Evolutionary conservation across 2,888 invertebrate genomes (phyloP), one percentile per base, ranked within the genome.

Genomic region (Atethmia centrago): DNA sequence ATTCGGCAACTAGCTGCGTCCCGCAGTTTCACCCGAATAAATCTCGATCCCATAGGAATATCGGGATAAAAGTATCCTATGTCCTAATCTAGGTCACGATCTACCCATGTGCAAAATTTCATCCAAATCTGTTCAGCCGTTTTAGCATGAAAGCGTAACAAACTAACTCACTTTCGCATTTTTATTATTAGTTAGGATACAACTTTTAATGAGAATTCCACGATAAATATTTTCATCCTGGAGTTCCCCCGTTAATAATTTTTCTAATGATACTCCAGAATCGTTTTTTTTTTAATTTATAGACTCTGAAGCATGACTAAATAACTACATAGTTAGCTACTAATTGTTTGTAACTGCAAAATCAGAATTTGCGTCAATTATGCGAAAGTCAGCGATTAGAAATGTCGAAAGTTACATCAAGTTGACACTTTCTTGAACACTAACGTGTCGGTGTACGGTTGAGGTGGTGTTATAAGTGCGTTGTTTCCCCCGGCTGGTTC

Each of bases 401-500:
- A 87, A 87, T 77, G 81, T 85, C 66, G 87, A 87, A 88, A 90
- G 79, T 79, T 64, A 67, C 42, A 74, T 75, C 77, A 67, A 65
- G 82, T 88, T 88, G 87, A 87, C 88, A 90, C 90, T 90, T 90
- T 90, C 90, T 70, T 88, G 83, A 77, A 76, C 74, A 83, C 68
- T 71, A 70, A 78, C 70, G 74, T 56, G 45, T 25, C 61, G 64
- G n/a, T 68, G 64, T 65, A 86, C 73, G 85, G 80, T 77, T 65
- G 81, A 84, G 63, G 68, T 76, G 65, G 40, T 78, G 28, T 31
- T 40, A 40, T 83, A 86, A 83, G 71, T 71, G 71, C 42, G 16
- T 40, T 74, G 56, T 79, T 88, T 36, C 82, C 78, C 74, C 84
- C 76, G 65, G 51, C 68, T 9, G 45, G 66, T 67, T 74, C 80